Conservation (phyloP, 2,797 vertebrate species). For the Chromis chromis region DNA sequence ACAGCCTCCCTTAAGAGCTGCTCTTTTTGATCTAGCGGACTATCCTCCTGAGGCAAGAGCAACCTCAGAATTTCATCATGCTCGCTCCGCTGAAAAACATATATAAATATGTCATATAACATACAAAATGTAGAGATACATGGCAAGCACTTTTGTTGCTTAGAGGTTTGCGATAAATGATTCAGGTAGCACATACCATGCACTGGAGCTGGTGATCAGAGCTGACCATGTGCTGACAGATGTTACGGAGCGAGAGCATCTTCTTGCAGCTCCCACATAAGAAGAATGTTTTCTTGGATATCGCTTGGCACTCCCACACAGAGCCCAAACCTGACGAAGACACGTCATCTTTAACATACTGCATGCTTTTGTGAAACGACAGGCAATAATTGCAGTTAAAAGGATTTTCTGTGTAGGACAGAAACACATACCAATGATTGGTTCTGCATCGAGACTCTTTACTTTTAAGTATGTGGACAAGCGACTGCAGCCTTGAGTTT, state of each 20-base stretch:
- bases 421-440: conserved; percentile 70
- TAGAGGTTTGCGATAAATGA: no score
- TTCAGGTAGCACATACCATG: conserved; percentile 57
- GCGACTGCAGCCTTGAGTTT: conserved; percentile 28
- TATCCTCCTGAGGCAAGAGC: conserved; percentile 28
- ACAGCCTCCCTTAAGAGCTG: conserved; percentile 15
- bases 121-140: neutral
- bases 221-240: conserved; percentile 69
- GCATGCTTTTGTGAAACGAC: neutral
- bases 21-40: neutral
- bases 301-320: conserved; percentile 72
- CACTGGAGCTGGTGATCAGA: conserved; percentile 41
- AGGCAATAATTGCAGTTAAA: neutral
- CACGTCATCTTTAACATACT: neutral
- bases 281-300: conserved; percentile 42
- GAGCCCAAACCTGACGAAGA: conserved; percentile 61
- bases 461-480: conserved; percentile 56
- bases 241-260: conserved; percentile 3
- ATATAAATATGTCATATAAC: neutral
- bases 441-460: neutral
- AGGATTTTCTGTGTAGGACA: neutral
- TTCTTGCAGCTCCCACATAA: conserved; percentile 74
- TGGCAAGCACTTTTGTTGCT: no score
- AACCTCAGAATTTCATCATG: conserved; percentile 26
- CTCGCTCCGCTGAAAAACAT: conserved; percentile 40